Conservation (phyloP, 2,797 vertebrate genomes). For the Urosaurus nigricauda region DNA sequence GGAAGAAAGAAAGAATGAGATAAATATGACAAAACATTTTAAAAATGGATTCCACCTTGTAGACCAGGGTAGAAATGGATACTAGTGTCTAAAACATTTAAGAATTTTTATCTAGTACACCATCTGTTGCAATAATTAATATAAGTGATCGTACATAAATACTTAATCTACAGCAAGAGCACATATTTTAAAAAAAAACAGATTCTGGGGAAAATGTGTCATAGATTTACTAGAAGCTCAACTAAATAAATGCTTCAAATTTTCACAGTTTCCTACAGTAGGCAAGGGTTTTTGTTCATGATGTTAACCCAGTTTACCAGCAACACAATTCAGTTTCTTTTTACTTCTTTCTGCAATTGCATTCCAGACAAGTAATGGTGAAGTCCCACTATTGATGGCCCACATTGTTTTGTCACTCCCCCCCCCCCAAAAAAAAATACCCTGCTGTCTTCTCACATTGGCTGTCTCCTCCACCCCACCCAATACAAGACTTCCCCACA, state of each 20-base stretch:
- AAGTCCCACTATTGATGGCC: no score
- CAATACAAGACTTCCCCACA: no score
- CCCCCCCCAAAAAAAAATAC: no score
- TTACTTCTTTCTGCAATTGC: no score
- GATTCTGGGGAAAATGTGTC: neutral
- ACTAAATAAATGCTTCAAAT: slow-evolving; percentile 41
- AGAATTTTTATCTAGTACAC: neutral
- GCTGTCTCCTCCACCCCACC: no score
- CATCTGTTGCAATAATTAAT: neutral
- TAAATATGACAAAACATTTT: neutral
- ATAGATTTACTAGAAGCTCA: neutral
- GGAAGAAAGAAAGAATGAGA: neutral
- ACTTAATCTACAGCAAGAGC: neutral
- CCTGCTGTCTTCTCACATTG: no score
- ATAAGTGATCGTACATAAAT: neutral
- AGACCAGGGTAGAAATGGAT: neutral
- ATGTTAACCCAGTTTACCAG: no score
- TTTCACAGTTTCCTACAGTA: no score
- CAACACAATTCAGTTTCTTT: no score
- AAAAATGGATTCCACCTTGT: neutral
- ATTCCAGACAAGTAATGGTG: no score
- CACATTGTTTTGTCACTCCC: no score
- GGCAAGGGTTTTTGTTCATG: no score
- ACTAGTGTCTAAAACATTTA: neutral
- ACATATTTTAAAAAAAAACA: neutral